phyloP scores from a whole-genome alignment of 2,888 invertebrate species.

The Eristalinus sepulchralis region DNA sequence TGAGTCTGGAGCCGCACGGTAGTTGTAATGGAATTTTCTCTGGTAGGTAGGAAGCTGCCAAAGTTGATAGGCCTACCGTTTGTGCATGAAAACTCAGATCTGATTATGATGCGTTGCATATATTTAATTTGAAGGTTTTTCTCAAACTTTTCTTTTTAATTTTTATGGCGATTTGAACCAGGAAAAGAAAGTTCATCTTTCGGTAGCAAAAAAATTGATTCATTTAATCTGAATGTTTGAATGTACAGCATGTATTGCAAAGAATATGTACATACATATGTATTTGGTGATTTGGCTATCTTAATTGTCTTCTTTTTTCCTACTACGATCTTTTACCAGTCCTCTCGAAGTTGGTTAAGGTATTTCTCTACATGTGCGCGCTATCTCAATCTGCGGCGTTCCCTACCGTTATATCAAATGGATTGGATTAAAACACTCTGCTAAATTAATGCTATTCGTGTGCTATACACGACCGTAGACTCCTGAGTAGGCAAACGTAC shows the following conservation, averaged over 20 bases:
- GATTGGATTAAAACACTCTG: too few species aligned
- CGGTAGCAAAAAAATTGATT: not conserved
- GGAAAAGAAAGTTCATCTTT: not conserved
- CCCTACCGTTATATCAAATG: too few species aligned
- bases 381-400: too few species aligned
- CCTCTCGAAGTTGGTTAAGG: too few species aligned
- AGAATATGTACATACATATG: not conserved
- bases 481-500: too few species aligned
- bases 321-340: too few species aligned
- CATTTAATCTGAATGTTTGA: not conserved
- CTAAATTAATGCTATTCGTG: too few species aligned
- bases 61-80: not conserved
- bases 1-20: not conserved
- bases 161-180: not conserved
- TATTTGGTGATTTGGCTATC: too few species aligned
- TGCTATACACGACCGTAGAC: too few species aligned
- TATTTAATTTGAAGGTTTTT: not conserved
- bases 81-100: not conserved
- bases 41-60: conserved; percentile 34
- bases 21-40: not conserved
- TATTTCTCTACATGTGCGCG: too few species aligned
- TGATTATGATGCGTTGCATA: not conserved
- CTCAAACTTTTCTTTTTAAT: not conserved
- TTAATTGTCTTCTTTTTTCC: too few species aligned
- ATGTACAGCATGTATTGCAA: not conserved